These are phyloP conservation scores for Drosophila ambigua DNA, from an alignment of 1,140 invertebrate species.

Conservation along the genomic window DNA sequence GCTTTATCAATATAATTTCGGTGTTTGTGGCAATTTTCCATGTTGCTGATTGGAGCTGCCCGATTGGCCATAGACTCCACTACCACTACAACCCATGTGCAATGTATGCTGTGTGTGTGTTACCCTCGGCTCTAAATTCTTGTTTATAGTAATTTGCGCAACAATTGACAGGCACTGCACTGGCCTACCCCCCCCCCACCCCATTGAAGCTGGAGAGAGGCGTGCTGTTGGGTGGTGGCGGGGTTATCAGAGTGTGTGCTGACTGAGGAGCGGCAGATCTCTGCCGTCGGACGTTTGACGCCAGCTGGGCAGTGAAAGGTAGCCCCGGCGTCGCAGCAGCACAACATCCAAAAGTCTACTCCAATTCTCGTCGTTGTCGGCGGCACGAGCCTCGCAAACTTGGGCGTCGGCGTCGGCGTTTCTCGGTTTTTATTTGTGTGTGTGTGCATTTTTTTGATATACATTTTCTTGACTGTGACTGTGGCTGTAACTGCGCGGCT, in stretches of 20 bases:
- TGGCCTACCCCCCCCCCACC: slow-evolving; percentile 15
- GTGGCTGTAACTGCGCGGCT: slow-evolving; percentile 36
- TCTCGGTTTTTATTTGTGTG: slow-evolving; percentile 49
- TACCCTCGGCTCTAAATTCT: slow-evolving; percentile 70
- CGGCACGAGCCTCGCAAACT: slow-evolving; percentile 2
- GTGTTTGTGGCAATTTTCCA: slow-evolving; percentile 69
- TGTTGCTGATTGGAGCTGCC: slow-evolving; percentile 54
- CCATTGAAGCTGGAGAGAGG: slow-evolving; percentile 1
- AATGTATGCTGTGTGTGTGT: slow-evolving; percentile 12
- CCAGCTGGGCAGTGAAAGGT: slow-evolving; percentile 79
- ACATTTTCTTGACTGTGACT: slow-evolving; percentile 62
- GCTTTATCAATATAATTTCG: slow-evolving; percentile 77
- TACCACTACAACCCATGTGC: slow-evolving; percentile 2
- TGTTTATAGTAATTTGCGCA: slow-evolving; percentile 75
- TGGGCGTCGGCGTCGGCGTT: slow-evolving; percentile 70
- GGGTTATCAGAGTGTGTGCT: neutral
- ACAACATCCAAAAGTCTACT: slow-evolving; percentile 50
- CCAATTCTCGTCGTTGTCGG: slow-evolving; percentile 66
- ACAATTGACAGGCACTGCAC: slow-evolving; percentile 53
- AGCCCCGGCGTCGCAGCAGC: slow-evolving; percentile 24
- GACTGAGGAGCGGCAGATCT: slow-evolving; percentile 51
- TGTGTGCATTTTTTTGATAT: slow-evolving; percentile 44
- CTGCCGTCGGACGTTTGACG: slow-evolving; percentile 53
- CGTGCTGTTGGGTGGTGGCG: slow-evolving; percentile 12
- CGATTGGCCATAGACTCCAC: slow-evolving; percentile 51